phyloP scores from a whole-genome alignment of 2,113 vertebrate species.

The Odobenus rosmarus region DNA sequence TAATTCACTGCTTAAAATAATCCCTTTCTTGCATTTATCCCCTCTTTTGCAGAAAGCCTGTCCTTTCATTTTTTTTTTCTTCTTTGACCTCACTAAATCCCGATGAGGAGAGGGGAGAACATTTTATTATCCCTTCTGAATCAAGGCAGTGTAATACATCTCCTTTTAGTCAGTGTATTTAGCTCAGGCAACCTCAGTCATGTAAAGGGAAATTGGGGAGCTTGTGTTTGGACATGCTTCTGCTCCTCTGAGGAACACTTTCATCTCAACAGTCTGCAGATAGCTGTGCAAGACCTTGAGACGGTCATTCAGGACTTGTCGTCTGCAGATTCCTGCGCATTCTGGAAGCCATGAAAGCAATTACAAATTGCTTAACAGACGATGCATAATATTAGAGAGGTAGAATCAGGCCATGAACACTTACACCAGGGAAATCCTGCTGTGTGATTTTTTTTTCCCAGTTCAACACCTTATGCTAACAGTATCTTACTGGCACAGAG shows the following conservation, averaged over 20 bases:
- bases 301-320: slow-evolving; percentile 60
- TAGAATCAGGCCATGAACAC: slow-evolving; percentile 56
- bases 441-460: not conserved
- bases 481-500: not conserved
- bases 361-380: slow-evolving; percentile 72
- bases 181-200: slow-evolving; percentile 48
- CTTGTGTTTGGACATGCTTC: slow-evolving; percentile 33
- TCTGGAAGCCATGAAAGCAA: slow-evolving; percentile 64
- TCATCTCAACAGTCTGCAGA: slow-evolving; percentile 52
- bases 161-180: slow-evolving; percentile 57
- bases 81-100: slow-evolving; percentile 62
- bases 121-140: slow-evolving; percentile 55
- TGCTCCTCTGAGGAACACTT: slow-evolving; percentile 63
- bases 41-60: slow-evolving; percentile 10
- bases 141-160: slow-evolving; percentile 53
- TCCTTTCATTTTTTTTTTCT: slow-evolving; percentile 26
- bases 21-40: slow-evolving; percentile 34
- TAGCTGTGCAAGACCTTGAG: slow-evolving; percentile 74
- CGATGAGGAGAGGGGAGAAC: slow-evolving; percentile 31
- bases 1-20: slow-evolving; percentile 45
- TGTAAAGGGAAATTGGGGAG: not conserved
- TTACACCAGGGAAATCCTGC: slow-evolving; percentile 63
- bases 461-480: slow-evolving; percentile 51
- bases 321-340: slow-evolving; percentile 52
- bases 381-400: slow-evolving; percentile 59